These are phyloP conservation scores for Hyposmocoma kahamanoa DNA, from an alignment of 1,140 invertebrate genomes.

Conservation along the genomic window DNA sequence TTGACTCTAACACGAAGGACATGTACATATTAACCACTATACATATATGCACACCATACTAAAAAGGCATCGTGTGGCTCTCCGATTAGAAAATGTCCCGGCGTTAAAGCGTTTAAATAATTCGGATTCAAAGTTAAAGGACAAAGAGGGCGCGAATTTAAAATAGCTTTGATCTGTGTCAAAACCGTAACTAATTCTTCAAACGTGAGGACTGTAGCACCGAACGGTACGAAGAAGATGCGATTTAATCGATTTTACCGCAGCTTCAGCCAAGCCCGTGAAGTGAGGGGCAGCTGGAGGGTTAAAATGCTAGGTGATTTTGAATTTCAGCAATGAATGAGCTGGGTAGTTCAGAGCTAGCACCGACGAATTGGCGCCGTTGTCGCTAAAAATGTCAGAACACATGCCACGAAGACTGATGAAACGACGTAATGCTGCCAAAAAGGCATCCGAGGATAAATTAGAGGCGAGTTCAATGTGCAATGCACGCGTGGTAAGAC, in stretches of 20 bases:
- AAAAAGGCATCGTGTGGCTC: background rate
- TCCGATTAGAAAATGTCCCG: background rate
- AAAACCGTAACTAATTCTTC: background rate
- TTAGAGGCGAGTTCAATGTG: conserved; percentile 48
- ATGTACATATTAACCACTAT: no score
- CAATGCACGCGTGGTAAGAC: conserved; percentile 32
- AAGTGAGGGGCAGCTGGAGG: background rate
- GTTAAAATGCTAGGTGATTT: background rate
- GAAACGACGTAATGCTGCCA: conserved; percentile 36
- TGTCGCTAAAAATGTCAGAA: conserved; percentile 23
- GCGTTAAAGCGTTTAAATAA: background rate
- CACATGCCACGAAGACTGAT: conserved; percentile 25
- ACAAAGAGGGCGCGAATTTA: background rate
- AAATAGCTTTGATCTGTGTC: background rate
- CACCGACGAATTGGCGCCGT: conserved; percentile 26
- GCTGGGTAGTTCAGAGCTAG: conserved; percentile 7
- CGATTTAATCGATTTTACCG: conserved; percentile 47
- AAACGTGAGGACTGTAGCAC: background rate
- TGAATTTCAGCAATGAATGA: conserved; percentile 1
- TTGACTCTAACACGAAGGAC: no score
- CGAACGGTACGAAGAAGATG: conserved; percentile 19
- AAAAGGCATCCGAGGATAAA: conserved; percentile 31
- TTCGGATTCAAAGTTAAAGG: background rate
- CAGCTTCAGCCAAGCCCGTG: conserved; percentile 53
- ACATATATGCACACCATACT: background rate